Base-by-base conservation (phyloP, 2,113 vertebrate genomes). In the Sardina pilchardus region DNA sequence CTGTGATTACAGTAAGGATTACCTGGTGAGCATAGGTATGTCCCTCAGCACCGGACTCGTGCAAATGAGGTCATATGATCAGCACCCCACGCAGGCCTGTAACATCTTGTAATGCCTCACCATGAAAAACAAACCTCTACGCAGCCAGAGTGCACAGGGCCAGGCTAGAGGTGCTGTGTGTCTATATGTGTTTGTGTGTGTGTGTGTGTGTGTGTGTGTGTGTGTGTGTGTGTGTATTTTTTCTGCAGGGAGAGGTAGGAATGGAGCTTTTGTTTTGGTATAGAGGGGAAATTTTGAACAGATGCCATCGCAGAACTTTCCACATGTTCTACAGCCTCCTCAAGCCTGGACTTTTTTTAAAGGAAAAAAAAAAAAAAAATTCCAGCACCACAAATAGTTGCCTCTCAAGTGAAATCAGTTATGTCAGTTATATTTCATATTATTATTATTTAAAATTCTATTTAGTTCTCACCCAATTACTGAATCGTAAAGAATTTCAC, bases 21-120 rank as follows among this genome's bases (percentile, higher is more conserved):
- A 71, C 63, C n/a, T 34, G n/a, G 34, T 30, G 63, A 30, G 12
- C 26, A 30, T 26, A 71, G n/a, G 26, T 26, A 71, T 26, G 26
- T 71, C 63, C 26, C n/a, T 12, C n/a, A 30, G 63, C 63, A 34
- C 3, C 63, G n/a, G n/a, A n/a, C n/a, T n/a, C n/a, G 81, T 81
- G 50, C 81, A 82, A n/a, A 45, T 63, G 87, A 90, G 81, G 59
- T 91, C 86, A 88, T 59, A 43, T 53, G 80, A 85, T 84, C n/a
- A 48, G 6, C 19, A 50, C 83, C 78, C 36, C 83, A 71, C 30
- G 7, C 30, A 45, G 30, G 8, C 17, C 5, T 81, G 24, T 67
- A 9, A 45, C 30, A 78, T 43, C 21, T 82, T 26, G 80, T 42
- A 78, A 21, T 86, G 81, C n/a, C 82, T 67, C 71, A n/a, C 39